Percentiles rank a stretch among this genome's conserved stretches.
phyloP scores from a whole-genome alignment of 2,797 vertebrate genomes.

The Acanthopagrus latus region DNA sequence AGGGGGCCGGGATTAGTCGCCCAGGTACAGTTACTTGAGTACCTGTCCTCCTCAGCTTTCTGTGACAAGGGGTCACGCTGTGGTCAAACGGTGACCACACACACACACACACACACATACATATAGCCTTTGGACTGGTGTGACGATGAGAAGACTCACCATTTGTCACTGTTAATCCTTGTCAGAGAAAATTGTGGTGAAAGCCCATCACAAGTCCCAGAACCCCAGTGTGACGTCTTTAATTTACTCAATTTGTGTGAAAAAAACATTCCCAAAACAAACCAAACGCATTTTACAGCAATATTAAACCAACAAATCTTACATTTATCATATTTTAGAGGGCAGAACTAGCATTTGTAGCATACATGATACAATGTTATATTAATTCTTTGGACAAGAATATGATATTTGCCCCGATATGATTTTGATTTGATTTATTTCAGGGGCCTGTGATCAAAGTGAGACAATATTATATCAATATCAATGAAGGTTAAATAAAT shows the following conservation, averaged over 20 bases:
- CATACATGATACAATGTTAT: too few relatives aligned
- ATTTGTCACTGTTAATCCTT: background rate
- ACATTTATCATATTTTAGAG: background rate
- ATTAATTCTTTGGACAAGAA: too few relatives aligned
- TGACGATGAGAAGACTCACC: background rate
- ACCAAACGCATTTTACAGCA: fast-evolving
- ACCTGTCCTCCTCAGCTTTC: slow-evolving; percentile 62
- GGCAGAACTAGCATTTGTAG: background rate
- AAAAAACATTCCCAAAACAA: background rate
- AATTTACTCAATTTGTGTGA: background rate
- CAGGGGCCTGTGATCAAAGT: too few relatives aligned
- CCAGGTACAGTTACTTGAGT: slow-evolving; percentile 77
- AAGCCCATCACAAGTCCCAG: too few relatives aligned
- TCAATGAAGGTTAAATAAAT: too few relatives aligned
- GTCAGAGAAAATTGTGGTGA: too few relatives aligned
- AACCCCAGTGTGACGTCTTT: background rate
- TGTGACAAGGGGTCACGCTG: slow-evolving; percentile 60
- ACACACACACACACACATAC: slow-evolving; percentile 47
- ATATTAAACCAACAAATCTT: background rate
- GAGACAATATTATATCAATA: too few relatives aligned
- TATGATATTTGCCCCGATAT: too few relatives aligned
- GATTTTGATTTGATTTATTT: too few relatives aligned
- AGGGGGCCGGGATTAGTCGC: slow-evolving; percentile 75
- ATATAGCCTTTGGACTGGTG: background rate
- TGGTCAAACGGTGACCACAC: slow-evolving; percentile 68